phyloP scores from a whole-genome alignment of 2,888 invertebrate species.

The Limnephilus auricula region DNA sequence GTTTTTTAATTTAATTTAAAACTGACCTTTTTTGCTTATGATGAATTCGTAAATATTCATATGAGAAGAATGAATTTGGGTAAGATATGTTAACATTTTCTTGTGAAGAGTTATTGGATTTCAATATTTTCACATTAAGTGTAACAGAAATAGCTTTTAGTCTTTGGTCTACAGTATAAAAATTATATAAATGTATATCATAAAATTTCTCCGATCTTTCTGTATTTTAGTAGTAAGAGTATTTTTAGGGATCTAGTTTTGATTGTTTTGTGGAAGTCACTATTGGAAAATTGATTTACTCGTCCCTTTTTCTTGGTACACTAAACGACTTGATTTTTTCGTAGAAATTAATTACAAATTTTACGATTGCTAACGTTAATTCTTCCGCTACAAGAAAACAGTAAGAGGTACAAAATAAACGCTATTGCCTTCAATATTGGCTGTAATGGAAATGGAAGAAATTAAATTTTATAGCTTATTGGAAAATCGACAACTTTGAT shows the following conservation, averaged over 20 bases:
- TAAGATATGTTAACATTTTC: too few species aligned
- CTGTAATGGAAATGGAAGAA: neutral
- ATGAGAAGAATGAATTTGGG: too few species aligned
- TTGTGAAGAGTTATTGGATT: too few species aligned
- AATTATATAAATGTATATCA: too few species aligned
- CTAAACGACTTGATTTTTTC: neutral
- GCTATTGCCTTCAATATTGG: neutral
- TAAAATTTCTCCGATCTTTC: too few species aligned
- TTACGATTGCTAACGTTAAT: neutral
- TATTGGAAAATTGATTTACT: neutral
- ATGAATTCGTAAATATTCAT: too few species aligned
- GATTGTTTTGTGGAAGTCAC: neutral
- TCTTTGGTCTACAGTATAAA: too few species aligned
- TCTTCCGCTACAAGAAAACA: neutral
- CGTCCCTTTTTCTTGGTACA: neutral
- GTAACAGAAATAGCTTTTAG: too few species aligned
- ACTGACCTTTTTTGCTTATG: too few species aligned
- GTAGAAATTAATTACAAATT: neutral
- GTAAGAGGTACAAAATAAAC: neutral
- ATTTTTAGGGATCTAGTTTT: neutral
- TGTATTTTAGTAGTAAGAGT: too few species aligned
- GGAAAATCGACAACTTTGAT: neutral
- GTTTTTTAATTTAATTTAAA: too few species aligned
- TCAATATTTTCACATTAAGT: too few species aligned
- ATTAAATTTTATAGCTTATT: neutral